A percentile compares a stretch with the other conserved stretches of the same genome.
phyloP scores from a whole-genome alignment of 23 tunicate genomes.

The Trididemnum miniatum region DNA sequence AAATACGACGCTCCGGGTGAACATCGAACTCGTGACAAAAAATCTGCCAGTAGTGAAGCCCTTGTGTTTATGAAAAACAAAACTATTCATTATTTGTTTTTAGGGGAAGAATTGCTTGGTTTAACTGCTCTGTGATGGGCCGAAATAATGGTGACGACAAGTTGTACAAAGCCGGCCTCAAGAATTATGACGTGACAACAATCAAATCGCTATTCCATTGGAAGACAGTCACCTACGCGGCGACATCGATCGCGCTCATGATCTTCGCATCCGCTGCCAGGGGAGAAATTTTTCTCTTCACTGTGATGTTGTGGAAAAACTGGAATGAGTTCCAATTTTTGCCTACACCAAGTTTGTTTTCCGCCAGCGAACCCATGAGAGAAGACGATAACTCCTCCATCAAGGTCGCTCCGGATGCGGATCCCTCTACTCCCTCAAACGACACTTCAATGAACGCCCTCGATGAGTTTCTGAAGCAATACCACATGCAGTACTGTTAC shows the following conservation, averaged over 20 bases:
- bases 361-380: not conserved
- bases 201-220: not conserved
- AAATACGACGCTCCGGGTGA: too few relatives aligned
- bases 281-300: conserved; percentile 62
- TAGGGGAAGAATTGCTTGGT: too few relatives aligned
- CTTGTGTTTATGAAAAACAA: too few relatives aligned
- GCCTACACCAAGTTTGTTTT: not conserved
- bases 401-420: not conserved
- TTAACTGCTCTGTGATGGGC: too few relatives aligned
- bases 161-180: not conserved
- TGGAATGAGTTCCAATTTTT: conserved; percentile 46
- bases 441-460: not conserved
- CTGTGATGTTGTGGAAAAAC: conserved; percentile 56
- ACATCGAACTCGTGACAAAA: too few relatives aligned
- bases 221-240: not conserved
- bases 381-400: not conserved
- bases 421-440: not conserved
- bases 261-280: conserved; percentile 63
- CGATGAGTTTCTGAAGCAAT: conserved; percentile 30
- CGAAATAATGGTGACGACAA: too few relatives aligned
- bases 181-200: not conserved
- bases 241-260: conserved; percentile 36
- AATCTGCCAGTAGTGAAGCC: too few relatives aligned
- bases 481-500: conserved; percentile 49
- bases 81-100: too few relatives aligned